Percentiles rank a stretch among this genome's conserved stretches.
phyloP scores from a whole-genome alignment of 1,140 invertebrate genomes.

The Drosophila erecta region DNA sequence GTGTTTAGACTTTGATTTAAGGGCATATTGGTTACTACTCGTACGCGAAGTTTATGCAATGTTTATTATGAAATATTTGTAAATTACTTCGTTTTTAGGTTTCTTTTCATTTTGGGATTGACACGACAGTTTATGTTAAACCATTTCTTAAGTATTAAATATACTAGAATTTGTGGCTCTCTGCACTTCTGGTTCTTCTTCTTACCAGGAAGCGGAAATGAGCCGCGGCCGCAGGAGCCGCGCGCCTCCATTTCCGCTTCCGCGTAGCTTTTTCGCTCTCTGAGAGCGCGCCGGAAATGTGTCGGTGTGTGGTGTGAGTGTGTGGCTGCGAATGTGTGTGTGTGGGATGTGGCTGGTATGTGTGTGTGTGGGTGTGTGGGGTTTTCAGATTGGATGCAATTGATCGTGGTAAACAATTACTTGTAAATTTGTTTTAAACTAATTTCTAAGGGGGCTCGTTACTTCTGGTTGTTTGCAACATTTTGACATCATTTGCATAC shows the following conservation, averaged over 20 bases:
- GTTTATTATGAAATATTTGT: constrained; percentile 64
- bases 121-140: constrained; percentile 50
- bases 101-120: constrained; percentile 58
- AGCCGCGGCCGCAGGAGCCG: not conserved
- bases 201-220: constrained; percentile 25
- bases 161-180: constrained; percentile 70
- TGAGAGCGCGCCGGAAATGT: constrained; percentile 64
- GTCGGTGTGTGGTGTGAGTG: constrained; percentile 19
- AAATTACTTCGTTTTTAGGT: constrained; percentile 61
- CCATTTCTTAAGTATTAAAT: constrained; percentile 60
- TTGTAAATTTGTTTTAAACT: constrained; percentile 83
- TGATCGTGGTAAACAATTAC: constrained; percentile 75
- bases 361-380: constrained; percentile 12
- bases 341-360: constrained; percentile 18
- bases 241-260: constrained; percentile 23
- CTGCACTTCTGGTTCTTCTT: constrained; percentile 3
- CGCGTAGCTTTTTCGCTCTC: constrained; percentile 56
- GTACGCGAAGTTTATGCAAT: constrained; percentile 67
- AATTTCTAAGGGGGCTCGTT: constrained; percentile 75
- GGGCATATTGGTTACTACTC: constrained; percentile 76
- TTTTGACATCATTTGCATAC: constrained; percentile 82
- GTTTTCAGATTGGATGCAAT: constrained; percentile 47
- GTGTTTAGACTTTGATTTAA: constrained; percentile 77
- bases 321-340: constrained; percentile 18
- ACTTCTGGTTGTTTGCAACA: constrained; percentile 78